phyloP scores from a whole-genome alignment of 2,888 invertebrate species.

The Baronia brevicornis region DNA sequence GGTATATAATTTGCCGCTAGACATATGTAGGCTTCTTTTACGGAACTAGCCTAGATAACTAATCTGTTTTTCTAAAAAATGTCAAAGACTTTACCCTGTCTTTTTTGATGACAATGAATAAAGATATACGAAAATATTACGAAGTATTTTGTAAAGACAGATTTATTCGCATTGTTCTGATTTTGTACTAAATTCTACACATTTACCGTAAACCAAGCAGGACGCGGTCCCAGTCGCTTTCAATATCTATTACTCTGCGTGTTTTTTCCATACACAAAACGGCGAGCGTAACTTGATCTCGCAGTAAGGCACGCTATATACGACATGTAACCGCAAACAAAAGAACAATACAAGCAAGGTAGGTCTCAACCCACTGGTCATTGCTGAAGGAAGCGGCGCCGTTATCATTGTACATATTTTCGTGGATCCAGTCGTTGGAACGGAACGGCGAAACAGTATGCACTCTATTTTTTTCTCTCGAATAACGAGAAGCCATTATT shows the following conservation, averaged over 20 bases:
- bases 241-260: constrained; percentile 4
- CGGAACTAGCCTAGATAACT: too few species aligned
- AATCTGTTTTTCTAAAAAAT: too few species aligned
- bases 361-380: constrained; percentile 3
- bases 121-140: too few species aligned
- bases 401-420: constrained; percentile 4
- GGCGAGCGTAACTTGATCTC: constrained; percentile 9
- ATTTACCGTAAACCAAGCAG: constrained; percentile 3
- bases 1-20: too few species aligned
- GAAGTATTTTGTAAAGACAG: too few species aligned
- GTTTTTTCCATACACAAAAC: constrained; percentile 6
- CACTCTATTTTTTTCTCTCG: neutral
- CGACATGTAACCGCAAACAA: constrained; percentile 7
- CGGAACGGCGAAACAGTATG: constrained; percentile 4
- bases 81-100: too few species aligned
- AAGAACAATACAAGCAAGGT: constrained; percentile 2
- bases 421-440: constrained; percentile 7
- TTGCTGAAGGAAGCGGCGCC: neutral
- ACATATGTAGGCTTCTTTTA: too few species aligned
- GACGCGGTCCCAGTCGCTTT: neutral
- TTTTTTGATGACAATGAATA: too few species aligned
- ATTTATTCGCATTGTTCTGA: too few species aligned
- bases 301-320: constrained; percentile 3
- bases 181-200: too few species aligned
- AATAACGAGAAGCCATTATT: neutral